These are phyloP conservation scores for Augiades crinisus DNA, from an alignment of 2,888 invertebrate genomes.

Conservation along the genomic window DNA sequence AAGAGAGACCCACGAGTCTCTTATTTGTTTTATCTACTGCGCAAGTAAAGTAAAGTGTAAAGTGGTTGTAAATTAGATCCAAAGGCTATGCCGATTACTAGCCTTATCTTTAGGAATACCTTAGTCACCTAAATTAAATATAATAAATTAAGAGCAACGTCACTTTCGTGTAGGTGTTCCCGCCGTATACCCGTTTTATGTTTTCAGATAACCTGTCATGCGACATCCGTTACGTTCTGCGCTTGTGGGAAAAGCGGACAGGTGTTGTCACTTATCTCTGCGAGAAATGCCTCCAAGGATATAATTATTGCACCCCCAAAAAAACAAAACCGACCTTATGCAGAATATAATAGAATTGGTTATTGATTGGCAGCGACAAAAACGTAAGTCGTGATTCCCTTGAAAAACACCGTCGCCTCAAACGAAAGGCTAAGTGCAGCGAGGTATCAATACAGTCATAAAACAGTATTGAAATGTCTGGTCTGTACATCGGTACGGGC, in stretches of 20 bases:
- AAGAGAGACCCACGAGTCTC: no score
- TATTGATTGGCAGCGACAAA: not conserved
- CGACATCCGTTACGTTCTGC: conserved; percentile 56
- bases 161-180: conserved; percentile 48
- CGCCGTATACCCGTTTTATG: conserved; percentile 44
- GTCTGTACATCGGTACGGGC: conserved; percentile 36
- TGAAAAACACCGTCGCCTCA: conserved; percentile 35
- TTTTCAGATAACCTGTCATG: conserved; percentile 66
- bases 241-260: conserved; percentile 74
- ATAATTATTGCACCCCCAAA: conserved; percentile 39
- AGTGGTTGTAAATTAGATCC: no score
- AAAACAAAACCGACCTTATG: conserved; percentile 30
- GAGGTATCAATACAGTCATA: conserved; percentile 60
- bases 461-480: conserved; percentile 52
- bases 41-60: no score
- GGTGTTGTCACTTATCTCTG: conserved; percentile 72
- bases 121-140: conserved; percentile 15
- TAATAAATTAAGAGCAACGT: conserved; percentile 16
- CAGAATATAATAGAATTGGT: not conserved
- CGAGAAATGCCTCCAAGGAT: conserved; percentile 43
- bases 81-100: no score
- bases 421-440: conserved; percentile 57
- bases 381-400: conserved; percentile 29
- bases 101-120: no score
- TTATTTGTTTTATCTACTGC: no score